These are phyloP conservation scores for Panagrolaimus sp. DNA, from an alignment of 1,140 invertebrate species.

Conservation along the genomic window DNA sequence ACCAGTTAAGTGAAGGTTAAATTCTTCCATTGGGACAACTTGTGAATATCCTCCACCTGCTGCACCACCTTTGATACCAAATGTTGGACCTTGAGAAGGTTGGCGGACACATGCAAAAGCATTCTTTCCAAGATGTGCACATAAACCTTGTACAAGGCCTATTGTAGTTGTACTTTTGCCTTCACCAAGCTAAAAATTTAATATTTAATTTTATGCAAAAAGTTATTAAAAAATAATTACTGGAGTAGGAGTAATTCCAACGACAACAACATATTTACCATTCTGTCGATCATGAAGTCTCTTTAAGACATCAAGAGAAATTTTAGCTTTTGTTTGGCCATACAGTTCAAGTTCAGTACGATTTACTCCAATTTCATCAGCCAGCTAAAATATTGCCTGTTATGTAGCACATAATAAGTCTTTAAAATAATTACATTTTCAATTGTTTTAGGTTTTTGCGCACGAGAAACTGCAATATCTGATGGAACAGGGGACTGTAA, in stretches of 20 bases:
- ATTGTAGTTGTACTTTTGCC: slow-evolving; percentile 92
- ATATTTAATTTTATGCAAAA: slow-evolving; percentile 70
- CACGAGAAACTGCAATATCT: slow-evolving; percentile 51
- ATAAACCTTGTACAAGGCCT: slow-evolving; percentile 84
- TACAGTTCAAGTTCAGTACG: slow-evolving; percentile 78
- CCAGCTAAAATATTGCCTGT: slow-evolving; percentile 61
- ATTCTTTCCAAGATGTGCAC: slow-evolving; percentile 76
- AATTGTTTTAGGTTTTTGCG: slow-evolving; percentile 51
- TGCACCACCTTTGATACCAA: slow-evolving; percentile 87
- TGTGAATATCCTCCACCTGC: slow-evolving; percentile 84
- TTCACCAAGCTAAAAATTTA: slow-evolving; percentile 76
- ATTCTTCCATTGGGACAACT: slow-evolving; percentile 99
- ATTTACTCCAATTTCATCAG: slow-evolving; percentile 76
- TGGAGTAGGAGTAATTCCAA: slow-evolving; percentile 60
- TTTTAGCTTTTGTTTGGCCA: slow-evolving; percentile 89
- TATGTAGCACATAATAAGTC: background rate
- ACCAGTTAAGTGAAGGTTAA: slow-evolving; percentile 95
- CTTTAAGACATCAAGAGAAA: slow-evolving; percentile 75
- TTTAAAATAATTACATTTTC: slow-evolving; percentile 21
- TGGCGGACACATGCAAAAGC: slow-evolving; percentile 91
- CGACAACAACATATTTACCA: slow-evolving; percentile 90
- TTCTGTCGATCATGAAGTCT: slow-evolving; percentile 67
- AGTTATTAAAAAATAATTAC: slow-evolving; percentile 16
- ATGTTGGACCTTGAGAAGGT: slow-evolving; percentile 95
- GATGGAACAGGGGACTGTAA: slow-evolving; percentile 40